Base-by-base conservation (phyloP, 2,888 invertebrate species). In the Zygogramma bicolorata region DNA sequence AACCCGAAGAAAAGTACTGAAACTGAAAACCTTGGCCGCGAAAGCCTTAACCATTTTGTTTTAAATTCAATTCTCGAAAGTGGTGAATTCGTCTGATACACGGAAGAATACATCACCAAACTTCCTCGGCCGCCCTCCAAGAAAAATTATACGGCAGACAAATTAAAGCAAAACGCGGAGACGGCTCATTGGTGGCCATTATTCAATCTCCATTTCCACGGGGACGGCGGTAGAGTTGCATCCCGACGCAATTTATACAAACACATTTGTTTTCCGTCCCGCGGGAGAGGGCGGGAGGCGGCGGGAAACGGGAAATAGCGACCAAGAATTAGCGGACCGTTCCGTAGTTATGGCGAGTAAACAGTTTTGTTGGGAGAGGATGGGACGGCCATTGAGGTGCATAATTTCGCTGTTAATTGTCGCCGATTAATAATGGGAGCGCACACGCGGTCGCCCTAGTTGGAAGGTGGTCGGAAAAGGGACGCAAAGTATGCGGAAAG, bases 291-390 rank as follows among this genome's bases (percentile, higher is more conserved):
- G n/a, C 22, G 22, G 68, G 49, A 34, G n/a, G 60, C 3, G 18
- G 60, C n/a, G 15, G 27, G 60, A 20, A 6, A 2, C 25, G 5
- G 53, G 7, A 15, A 53, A 27, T 13, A 31, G 25, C 59, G 34
- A 65, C 63, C 29, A 65, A 66, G 60, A 57, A 59, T 68, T 67
- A 59, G 62, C 29, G 61, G 20, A 68, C 49, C 40, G 68, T 42
- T 49, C 22, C 29, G 29, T 62, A 68, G 68, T 71, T 60, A 66
- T 34, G 65, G 71, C 61, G 53, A 57, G 72, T 68, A 75, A 70
- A 75, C 75, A 73, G 69, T 70, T 73, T 75, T 68, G 70, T 68
- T 71, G 65, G 70, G 42, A 68, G 65, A 68, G 66, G 75, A 73
- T 75, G 65, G 71, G 65, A 65, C 70, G 68, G 63, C 72, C 68